Percentiles rank a stretch among this genome's conserved stretches.
Conservation (phyloP, 1,140 invertebrate genomes). For the Tetramorium simillimum region DNA sequence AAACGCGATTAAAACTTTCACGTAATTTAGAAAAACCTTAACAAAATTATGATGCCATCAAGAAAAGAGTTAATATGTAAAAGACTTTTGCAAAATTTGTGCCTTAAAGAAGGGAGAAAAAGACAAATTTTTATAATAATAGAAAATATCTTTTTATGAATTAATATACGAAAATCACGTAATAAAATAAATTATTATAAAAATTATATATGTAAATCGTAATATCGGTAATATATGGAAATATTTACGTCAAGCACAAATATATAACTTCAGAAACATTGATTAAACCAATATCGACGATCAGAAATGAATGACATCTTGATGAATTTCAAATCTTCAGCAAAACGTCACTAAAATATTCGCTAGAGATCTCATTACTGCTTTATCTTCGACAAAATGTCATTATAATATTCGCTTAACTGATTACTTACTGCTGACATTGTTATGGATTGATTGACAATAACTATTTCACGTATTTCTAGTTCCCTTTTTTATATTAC, state of each 20-base stretch:
- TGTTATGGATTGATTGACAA: constrained; percentile 1
- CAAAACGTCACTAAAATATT: not conserved
- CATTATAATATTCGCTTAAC: not conserved
- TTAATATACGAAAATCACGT: not conserved
- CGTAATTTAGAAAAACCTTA: constrained; percentile 5
- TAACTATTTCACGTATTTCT: not conserved
- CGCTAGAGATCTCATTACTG: not conserved
- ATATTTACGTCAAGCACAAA: not conserved
- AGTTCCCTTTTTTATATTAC: not conserved
- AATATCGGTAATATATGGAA: not conserved
- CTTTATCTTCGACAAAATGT: not conserved
- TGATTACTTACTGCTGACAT: not conserved
- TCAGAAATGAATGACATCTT: not conserved
- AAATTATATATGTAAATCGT: not conserved
- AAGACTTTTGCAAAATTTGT: not conserved
- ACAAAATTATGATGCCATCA: not conserved
- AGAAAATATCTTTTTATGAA: not conserved
- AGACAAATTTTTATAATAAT: not conserved
- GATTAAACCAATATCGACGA: not conserved
- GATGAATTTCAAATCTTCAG: not conserved
- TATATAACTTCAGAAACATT: not conserved
- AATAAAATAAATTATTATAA: not conserved
- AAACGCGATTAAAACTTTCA: constrained; percentile 30
- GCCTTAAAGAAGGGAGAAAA: not conserved
- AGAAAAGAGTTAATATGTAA: not conserved